phyloP scores from a whole-genome alignment of 2,888 invertebrate species.

The Lithophane socia region DNA sequence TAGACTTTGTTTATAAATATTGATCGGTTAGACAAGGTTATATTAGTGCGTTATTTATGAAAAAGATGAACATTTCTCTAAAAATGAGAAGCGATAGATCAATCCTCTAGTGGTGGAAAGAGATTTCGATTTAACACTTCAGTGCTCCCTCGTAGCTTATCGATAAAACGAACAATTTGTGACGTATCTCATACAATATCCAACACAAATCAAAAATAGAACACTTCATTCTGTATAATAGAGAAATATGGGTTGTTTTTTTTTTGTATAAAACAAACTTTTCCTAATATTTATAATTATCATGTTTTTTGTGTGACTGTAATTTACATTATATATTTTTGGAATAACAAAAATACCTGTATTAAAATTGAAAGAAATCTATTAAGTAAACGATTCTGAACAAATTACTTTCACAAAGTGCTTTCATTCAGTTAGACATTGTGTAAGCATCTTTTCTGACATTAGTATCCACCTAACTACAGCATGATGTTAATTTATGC shows the following conservation, averaged over 20 bases:
- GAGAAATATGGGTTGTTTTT: background rate
- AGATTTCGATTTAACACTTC: constrained; percentile 43
- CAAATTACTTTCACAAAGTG: too few species aligned
- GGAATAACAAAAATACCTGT: too few species aligned
- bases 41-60: background rate
- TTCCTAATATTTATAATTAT: too few species aligned
- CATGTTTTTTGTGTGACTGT: too few species aligned
- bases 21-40: constrained; percentile 5
- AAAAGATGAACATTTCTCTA: background rate
- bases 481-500: constrained; percentile 39
- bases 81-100: constrained; percentile 1
- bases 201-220: constrained; percentile 5
- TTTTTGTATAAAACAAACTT: background rate
- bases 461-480: constrained; percentile 11
- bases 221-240: background rate
- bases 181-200: constrained; percentile 21
- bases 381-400: too few species aligned
- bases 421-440: too few species aligned
- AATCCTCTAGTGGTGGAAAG: constrained; percentile 8
- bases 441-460: background rate
- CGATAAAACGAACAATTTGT: constrained; percentile 22
- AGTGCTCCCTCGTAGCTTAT: constrained; percentile 12
- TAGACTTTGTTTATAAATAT: constrained; percentile 8
- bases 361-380: too few species aligned
- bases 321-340: too few species aligned